phyloP scores from a whole-genome alignment of 1,140 invertebrate genomes.

The Cyclina sinensis region DNA sequence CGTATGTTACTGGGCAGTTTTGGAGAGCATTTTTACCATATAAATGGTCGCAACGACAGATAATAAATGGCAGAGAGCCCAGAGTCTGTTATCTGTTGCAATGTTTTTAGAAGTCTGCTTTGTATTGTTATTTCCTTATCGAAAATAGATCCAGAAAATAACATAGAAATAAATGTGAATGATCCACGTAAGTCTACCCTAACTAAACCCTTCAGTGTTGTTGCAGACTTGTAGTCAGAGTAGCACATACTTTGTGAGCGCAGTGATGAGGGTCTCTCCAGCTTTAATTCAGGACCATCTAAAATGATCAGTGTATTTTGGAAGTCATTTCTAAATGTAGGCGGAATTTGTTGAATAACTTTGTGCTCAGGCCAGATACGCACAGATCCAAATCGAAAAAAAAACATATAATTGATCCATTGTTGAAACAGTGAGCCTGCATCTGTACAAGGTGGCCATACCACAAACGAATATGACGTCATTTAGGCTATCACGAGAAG shows the following conservation, averaged over 20 bases:
- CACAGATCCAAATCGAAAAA: slow-evolving; percentile 60
- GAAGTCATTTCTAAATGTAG: slow-evolving; percentile 58
- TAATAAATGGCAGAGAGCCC: too few species aligned
- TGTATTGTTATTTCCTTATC: slow-evolving; percentile 65
- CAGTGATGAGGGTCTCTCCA: slow-evolving; percentile 41
- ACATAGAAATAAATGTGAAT: slow-evolving; percentile 61
- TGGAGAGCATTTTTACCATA: too few species aligned
- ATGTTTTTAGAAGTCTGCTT: slow-evolving; percentile 47
- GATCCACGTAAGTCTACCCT: slow-evolving; percentile 68
- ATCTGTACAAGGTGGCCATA: too few species aligned
- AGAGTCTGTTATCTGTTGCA: slow-evolving; percentile 15
- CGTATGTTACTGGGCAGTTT: too few species aligned
- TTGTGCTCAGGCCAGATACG: slow-evolving; percentile 52
- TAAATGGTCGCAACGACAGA: too few species aligned
- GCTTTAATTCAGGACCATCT: slow-evolving; percentile 67
- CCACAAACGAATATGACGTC: too few species aligned
- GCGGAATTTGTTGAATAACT: slow-evolving; percentile 50
- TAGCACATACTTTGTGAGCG: slow-evolving; percentile 61
- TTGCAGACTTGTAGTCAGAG: too few species aligned
- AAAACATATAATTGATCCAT: slow-evolving; percentile 70
- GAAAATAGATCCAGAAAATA: slow-evolving; percentile 68
- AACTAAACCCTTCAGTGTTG: slow-evolving; percentile 69
- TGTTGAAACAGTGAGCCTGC: slow-evolving; percentile 33
- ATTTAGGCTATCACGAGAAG: too few species aligned
- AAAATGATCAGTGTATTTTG: slow-evolving; percentile 54